phyloP scores from a whole-genome alignment of 2,797 vertebrate genomes.

The Arrhamphus sclerolepis region DNA sequence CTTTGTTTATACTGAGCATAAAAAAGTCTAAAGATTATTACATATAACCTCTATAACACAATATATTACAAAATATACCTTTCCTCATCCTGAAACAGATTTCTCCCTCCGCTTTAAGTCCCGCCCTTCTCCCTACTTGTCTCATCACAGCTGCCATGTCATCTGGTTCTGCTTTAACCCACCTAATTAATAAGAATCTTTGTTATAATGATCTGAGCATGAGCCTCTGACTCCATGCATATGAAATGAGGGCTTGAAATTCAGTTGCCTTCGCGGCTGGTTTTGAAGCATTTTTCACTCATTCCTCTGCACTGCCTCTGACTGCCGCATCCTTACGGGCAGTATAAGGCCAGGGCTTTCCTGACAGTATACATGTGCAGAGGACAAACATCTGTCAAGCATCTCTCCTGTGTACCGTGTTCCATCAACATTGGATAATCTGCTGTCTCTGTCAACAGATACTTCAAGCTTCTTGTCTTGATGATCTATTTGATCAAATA shows the following conservation, averaged over 20 bases:
- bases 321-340: constrained; percentile 41
- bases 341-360: constrained; percentile 28
- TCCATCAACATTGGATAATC: constrained; percentile 82
- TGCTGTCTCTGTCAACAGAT: constrained; percentile 86
- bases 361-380: constrained; percentile 43
- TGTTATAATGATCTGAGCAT: constrained; percentile 83
- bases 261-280: constrained; percentile 71
- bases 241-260: constrained; percentile 76
- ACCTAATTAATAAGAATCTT: constrained; percentile 87
- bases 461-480: constrained; percentile 86
- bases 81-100: constrained; percentile 46
- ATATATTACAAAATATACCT: constrained; percentile 19
- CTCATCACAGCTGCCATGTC: constrained; percentile 77
- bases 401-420: constrained; percentile 24
- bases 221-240: constrained; percentile 80
- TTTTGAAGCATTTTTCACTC: constrained; percentile 54
- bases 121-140: constrained; percentile 65
- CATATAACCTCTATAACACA: constrained; percentile 16
- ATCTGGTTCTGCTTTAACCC: constrained; percentile 81
- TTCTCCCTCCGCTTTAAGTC: constrained; percentile 54
- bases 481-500: constrained; percentile 88
- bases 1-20: constrained; percentile 21
- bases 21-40: constrained; percentile 16
- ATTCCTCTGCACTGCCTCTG: constrained; percentile 37
- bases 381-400: constrained; percentile 56